Evolutionary conservation across 2,113 vertebrate genomes (phyloP), one percentile per base, ranked within the genome.

Genomic region (Cebidichthys violaceus): DNA sequence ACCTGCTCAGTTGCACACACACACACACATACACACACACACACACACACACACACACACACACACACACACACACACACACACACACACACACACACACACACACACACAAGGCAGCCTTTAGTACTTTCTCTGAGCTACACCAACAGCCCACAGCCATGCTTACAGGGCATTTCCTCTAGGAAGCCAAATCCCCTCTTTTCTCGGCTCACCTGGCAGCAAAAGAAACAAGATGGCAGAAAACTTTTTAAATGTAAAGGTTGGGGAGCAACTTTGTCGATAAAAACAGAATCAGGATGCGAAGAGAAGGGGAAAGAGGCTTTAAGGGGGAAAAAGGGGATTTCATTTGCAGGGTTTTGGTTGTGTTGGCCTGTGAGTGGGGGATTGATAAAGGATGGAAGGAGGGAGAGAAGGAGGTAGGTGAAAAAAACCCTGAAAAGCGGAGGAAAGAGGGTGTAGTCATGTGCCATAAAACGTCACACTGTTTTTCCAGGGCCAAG

Each of bases 231-330:
- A 83, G 73, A 78, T 4, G 55, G 71, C 73, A 66, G 79, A 78
- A 91, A 92, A 90, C 88, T 87, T 94, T 93, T 87, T 77, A 76
- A 90, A 92, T 85, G 77, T 76, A 78, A 83, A 82, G 77, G 81
- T 71, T 76, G 66, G 85, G 75, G 75, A 93, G 74, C 73, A 90
- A 92, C 86, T 92, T 91, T 93, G 84, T 88, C 37, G 66, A 88
- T 86, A 81, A 92, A 93, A 93, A 89, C 89, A 71, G 73, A 88
- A 93, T 89, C 84, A 92, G 86, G 79, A 90, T 37, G 62, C 74
- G 67, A 91, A 92, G 90, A 88, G 81, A 93, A 94, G 84, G 86
- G 82, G 84, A 88, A 93, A 92, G 88, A 77, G 27, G 85, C 86
- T 90, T 92, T 86, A 55, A 83, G 73, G 60, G 68, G 69, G 54